Evolutionary conservation across 2,113 vertebrate species (phyloP), one percentile per base, ranked within the genome.

Genomic region (Carassius gibelio): DNA sequence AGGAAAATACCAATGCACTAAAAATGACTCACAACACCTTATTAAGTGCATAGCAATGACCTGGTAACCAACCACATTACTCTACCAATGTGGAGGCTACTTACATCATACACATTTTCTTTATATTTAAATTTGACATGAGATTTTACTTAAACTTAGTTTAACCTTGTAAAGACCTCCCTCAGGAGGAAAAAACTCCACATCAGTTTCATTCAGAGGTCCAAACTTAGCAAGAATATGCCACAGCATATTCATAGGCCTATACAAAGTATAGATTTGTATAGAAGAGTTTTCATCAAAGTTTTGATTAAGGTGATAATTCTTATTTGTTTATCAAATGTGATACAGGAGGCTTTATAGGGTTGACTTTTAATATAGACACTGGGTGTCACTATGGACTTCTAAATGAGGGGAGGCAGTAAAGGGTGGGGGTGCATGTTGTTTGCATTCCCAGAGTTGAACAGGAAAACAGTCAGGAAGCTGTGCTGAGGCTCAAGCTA

Each of bases 381-480:
- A 59, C 79, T 72, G 36, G 76, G 17, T 77, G 66, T 42, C n/a
- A 80, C 82, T 66, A 48, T 69, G 80, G 15, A 52, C 80, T 69
- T 52, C 5, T 4, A 68, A 52, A 81, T 38, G 79, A 85, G 87
- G 57, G 87, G 78, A 66, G 11, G 42, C 14, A 17, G 68, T 87
- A 2, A 38, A 88, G 90, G 88, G 87, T 66, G 87, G 87, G 86
- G 90, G 69, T 89, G 72, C 88, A 52, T 13, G 59, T 81, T 81
- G 76, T 83, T 62, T 83, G 57, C 85, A 83, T 93, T 93, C 89
- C 83, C 86, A 50, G 74, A 2, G 68, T 90, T 91, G 89, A 88
- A 85, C 86, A 91, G 91, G 91, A 92, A 92, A 91, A 87, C 38
- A 76, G 52, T 79, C 86, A 91, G 91, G 91, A 93, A 91, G 88